Conservation (phyloP, 1,140 invertebrate genomes). For the Pogonus chalceus region DNA sequence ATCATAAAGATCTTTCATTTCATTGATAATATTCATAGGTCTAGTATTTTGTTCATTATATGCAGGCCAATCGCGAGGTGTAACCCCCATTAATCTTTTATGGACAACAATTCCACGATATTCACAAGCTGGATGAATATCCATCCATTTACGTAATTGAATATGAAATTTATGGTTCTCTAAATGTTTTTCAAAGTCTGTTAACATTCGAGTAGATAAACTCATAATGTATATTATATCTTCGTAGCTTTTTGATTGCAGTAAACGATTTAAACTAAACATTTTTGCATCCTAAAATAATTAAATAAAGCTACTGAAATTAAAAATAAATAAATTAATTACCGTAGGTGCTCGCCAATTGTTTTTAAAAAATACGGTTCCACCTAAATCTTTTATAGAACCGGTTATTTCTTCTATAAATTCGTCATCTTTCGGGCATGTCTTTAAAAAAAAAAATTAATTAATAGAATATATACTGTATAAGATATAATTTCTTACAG, state of each 20-base stretch:
- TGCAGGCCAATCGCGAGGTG: neutral
- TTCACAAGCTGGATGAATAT: neutral
- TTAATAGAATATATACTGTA: too few species aligned
- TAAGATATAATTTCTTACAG: too few species aligned
- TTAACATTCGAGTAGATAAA: neutral
- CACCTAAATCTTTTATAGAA: too few species aligned
- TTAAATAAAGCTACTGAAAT: too few species aligned
- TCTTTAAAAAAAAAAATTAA: too few species aligned
- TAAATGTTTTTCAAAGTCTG: neutral
- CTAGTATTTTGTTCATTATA: too few species aligned
- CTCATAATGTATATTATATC: neutral
- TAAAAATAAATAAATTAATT: too few species aligned
- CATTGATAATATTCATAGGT: too few species aligned
- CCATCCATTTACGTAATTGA: neutral
- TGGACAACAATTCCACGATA: neutral
- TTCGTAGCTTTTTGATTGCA: neutral
- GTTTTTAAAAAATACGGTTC: neutral
- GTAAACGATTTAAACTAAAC: neutral
- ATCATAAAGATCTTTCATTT: too few species aligned
- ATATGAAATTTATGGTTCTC: neutral
- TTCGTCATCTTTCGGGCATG: too few species aligned
- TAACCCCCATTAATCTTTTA: neutral
- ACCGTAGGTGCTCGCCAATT: neutral
- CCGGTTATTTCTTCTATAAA: too few species aligned
- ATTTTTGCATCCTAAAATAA: neutral